These are phyloP conservation scores for Romanogobio albipinnatus DNA, from an alignment of 2,113 vertebrate genomes.

Conservation along the genomic window DNA sequence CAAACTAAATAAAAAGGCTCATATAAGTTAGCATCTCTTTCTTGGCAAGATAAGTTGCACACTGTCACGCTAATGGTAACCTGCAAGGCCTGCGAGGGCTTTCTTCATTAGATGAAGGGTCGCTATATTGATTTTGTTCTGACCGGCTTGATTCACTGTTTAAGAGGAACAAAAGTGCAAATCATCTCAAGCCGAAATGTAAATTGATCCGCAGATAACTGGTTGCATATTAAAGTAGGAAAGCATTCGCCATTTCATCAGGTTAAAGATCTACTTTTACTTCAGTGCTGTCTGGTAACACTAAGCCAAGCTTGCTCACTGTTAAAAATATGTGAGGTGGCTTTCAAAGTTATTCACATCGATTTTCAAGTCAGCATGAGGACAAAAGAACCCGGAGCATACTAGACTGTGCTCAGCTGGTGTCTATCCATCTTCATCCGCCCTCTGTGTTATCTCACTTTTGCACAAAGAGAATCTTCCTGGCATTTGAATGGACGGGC, in stretches of 20 bases:
- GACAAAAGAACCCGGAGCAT: constrained; percentile 29
- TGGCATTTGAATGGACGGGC: constrained; percentile 50
- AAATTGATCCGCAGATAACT: background rate
- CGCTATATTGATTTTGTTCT: constrained; percentile 4
- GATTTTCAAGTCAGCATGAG: constrained; percentile 2
- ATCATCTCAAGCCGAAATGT: constrained; percentile 1
- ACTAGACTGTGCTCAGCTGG: constrained; percentile 37
- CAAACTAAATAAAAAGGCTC: constrained; percentile 6
- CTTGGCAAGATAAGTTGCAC: background rate
- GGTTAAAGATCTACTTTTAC: background rate
- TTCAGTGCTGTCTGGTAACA: background rate
- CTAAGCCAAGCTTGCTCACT: background rate
- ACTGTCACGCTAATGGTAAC: background rate
- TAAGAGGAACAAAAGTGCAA: background rate
- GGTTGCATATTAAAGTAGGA: background rate
- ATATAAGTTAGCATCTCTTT: constrained; percentile 1
- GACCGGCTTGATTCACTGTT: background rate
- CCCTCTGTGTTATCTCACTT: constrained; percentile 39
- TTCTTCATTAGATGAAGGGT: constrained; percentile 4
- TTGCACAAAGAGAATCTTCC: constrained; percentile 48
- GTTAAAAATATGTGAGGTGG: background rate
- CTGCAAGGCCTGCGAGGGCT: background rate
- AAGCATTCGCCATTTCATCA: background rate
- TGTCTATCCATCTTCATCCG: constrained; percentile 38
- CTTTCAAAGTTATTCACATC: constrained; percentile 17